These are phyloP conservation scores for Tipula unca DNA, from an alignment of 2,888 invertebrate genomes.

Conservation along the genomic window DNA sequence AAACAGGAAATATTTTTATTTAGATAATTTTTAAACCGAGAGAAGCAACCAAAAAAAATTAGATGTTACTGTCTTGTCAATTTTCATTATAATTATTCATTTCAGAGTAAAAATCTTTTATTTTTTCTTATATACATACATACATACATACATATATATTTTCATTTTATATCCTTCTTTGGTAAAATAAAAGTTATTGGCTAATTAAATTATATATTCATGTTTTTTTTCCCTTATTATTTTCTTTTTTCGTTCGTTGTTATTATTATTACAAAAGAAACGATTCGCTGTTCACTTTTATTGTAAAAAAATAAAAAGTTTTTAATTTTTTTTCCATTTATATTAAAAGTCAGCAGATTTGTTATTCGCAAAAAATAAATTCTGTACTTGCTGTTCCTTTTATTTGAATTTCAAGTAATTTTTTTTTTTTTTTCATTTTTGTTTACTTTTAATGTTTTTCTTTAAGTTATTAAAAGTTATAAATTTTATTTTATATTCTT, in stretches of 20 bases:
- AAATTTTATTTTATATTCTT: not conserved
- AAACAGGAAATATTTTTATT: not conserved
- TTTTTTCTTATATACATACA: not conserved
- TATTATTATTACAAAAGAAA: not conserved
- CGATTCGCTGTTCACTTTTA: slow-evolving; percentile 8
- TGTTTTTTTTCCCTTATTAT: not conserved
- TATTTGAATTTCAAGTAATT: not conserved
- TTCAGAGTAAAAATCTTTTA: not conserved
- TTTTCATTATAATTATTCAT: not conserved
- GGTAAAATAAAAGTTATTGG: slow-evolving; percentile 14
- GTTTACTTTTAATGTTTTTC: slow-evolving; percentile 2
- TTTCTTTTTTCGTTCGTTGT: not conserved
- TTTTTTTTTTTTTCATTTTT: not conserved
- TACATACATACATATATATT: not conserved
- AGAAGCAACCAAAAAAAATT: not conserved
- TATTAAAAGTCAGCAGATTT: slow-evolving; percentile 14
- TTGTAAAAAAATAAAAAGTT: not conserved
- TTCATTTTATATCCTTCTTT: not conserved
- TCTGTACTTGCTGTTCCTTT: not conserved
- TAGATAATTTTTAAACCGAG: not conserved
- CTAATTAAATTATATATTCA: slow-evolving; percentile 14
- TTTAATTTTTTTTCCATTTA: not conserved
- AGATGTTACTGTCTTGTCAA: not conserved
- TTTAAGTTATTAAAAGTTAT: slow-evolving; percentile 8
- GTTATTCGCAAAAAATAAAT: not conserved